These are phyloP conservation scores for Camponotus pennsylvanicus DNA, from an alignment of 1,140 invertebrate genomes.

Conservation along the genomic window DNA sequence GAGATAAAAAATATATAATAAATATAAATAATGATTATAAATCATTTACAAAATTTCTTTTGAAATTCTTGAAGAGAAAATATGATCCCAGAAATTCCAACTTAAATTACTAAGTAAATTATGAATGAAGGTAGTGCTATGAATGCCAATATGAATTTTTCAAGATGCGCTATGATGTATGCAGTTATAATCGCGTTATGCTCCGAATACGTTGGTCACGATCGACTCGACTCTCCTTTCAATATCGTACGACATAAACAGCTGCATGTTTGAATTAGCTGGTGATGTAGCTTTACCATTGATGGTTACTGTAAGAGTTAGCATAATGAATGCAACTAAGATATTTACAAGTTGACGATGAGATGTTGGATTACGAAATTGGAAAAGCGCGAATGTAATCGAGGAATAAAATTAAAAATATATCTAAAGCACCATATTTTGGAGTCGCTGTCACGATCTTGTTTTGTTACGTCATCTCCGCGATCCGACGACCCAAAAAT, in stretches of 20 bases:
- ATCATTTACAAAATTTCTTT: background rate
- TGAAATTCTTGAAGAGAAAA: background rate
- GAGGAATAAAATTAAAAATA: background rate
- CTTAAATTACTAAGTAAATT: slow-evolving; percentile 39
- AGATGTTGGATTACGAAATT: background rate
- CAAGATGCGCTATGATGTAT: slow-evolving; percentile 22
- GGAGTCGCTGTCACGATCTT: background rate
- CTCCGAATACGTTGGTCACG: slow-evolving; percentile 51
- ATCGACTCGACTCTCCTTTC: slow-evolving; percentile 36
- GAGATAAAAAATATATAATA: background rate
- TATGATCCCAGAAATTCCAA: background rate
- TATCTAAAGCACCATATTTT: background rate
- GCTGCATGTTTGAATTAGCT: background rate
- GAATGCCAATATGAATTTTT: slow-evolving; percentile 44
- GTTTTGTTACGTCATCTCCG: slow-evolving; percentile 16
- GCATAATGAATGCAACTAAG: background rate
- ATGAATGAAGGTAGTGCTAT: slow-evolving; percentile 14
- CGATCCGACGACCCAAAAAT: background rate
- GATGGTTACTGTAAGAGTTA: background rate
- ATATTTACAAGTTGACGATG: background rate
- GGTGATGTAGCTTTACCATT: background rate
- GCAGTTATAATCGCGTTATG: slow-evolving; percentile 52
- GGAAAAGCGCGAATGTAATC: background rate
- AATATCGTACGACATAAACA: slow-evolving; percentile 51
- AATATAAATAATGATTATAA: background rate